Evolutionary conservation across 2,113 vertebrate species (phyloP), one percentile per base, ranked within the genome.

Genomic region (Solea senegalensis): DNA sequence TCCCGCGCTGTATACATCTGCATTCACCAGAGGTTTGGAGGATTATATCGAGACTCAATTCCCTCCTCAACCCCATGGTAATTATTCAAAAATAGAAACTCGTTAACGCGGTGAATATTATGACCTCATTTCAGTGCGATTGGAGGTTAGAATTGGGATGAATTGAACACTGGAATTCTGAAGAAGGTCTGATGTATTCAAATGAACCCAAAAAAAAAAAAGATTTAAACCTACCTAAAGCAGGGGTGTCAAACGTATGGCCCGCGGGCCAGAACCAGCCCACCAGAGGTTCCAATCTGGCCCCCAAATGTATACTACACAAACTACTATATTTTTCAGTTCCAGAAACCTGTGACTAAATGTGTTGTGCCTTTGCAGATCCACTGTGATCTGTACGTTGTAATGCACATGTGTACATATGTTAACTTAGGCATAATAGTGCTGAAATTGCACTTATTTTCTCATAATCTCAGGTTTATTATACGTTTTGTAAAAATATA

Each of bases 61-160:
- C 88, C 86, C 82, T 72, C 65, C 71, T 80, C 76, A 75, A 88
- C 76, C 82, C 74, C 72, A 77, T 86, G 83, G 78, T 86, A 88
- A 91, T 91, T 88, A 92, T 90, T 89, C 82, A 79, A 91, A 89
- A 92, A 92, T 93, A 93, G 91, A 92, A 92, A 91, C 88, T 92
- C 90, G 82, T 93, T 93, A 93, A 89, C 89, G 87, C 63, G 58
- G 86, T 90, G 89, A 90, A 93, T 90, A 91, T 83, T 72, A 78
- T 91, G 92, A 92, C 90, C 91, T 87, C 69, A 83, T 92, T 92
- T 89, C 21, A 46, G 43, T 66, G 76, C 78, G 76, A 89, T 81
- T 85, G 87, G 81, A 34, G 34, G 34, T 34, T 34, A 6, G 86
- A 87, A 76, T 86, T 77, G 79, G 69, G 56, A 69, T 72, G 76